These are phyloP conservation scores for Leuciscus idus DNA, from an alignment of 2,113 vertebrate genomes.

Conservation along the genomic window DNA sequence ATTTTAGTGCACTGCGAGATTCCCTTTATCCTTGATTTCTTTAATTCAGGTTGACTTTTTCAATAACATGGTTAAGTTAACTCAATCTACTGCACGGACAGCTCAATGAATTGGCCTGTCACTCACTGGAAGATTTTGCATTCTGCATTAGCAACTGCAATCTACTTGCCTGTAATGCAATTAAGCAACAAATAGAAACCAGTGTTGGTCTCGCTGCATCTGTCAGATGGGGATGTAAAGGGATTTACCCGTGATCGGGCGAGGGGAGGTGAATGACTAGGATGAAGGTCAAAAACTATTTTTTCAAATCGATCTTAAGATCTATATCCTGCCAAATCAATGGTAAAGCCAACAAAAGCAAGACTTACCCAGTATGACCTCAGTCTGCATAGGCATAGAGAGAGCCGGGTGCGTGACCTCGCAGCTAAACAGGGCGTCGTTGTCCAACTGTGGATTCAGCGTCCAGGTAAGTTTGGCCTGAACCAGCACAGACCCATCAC, in stretches of 20 bases:
- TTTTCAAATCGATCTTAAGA: slow-evolving; percentile 23
- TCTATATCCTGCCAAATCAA: not conserved
- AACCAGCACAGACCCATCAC: slow-evolving; percentile 93
- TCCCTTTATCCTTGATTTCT: slow-evolving; percentile 69
- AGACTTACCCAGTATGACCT: slow-evolving; percentile 91
- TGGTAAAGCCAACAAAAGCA: not conserved
- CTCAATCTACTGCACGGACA: slow-evolving; percentile 74
- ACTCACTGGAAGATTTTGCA: slow-evolving; percentile 69
- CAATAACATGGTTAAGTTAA: slow-evolving; percentile 75
- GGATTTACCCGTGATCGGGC: slow-evolving; percentile 25
- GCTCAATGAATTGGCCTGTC: slow-evolving; percentile 77
- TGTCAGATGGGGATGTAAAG: slow-evolving; percentile 64
- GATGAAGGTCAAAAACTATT: slow-evolving; percentile 17
- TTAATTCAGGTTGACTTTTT: slow-evolving; percentile 77
- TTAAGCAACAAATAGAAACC: slow-evolving; percentile 77
- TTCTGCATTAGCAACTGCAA: slow-evolving; percentile 69
- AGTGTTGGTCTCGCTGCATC: slow-evolving; percentile 71
- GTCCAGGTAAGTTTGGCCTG: slow-evolving; percentile 95
- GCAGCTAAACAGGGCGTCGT: slow-evolving; percentile 96
- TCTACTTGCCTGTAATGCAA: slow-evolving; percentile 74
- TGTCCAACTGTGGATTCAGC: slow-evolving; percentile 94
- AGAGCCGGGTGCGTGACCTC: slow-evolving; percentile 96
- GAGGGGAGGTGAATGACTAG: not conserved
- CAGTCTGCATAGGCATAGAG: slow-evolving; percentile 98
- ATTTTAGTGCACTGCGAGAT: slow-evolving; percentile 58